Percentiles rank a stretch among this genome's conserved stretches.
Conservation (phyloP, 2,113 vertebrate species). For the Pterocles gutturalis region DNA sequence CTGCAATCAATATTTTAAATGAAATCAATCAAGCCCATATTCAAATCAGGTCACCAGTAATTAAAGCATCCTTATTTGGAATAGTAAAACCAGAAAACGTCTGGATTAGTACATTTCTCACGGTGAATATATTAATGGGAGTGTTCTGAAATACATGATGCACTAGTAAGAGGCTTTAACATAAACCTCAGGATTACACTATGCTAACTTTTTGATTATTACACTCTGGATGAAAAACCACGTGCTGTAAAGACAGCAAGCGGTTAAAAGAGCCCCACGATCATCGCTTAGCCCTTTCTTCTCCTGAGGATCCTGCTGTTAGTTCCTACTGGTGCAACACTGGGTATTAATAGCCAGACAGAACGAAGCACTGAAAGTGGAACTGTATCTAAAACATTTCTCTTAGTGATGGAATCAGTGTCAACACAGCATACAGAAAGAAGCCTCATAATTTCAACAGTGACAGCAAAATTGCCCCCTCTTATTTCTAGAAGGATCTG, state of each 20-base stretch:
- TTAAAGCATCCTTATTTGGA: conserved; percentile 5
- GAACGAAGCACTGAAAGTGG: neutral
- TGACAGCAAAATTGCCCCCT: neutral
- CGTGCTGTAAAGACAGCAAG: neutral
- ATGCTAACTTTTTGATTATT: conserved; percentile 12
- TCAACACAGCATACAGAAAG: neutral
- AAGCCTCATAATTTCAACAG: neutral
- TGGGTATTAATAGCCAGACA: neutral
- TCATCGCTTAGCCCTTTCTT: neutral
- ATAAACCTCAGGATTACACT: conserved; percentile 56
- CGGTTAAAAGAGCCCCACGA: neutral
- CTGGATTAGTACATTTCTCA: neutral
- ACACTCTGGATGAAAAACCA: neutral
- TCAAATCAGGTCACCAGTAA: conserved; percentile 50
- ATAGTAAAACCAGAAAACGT: neutral
- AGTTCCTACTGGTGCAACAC: neutral
- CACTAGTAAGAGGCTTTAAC: conserved; percentile 40
- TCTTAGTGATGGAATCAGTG: neutral
- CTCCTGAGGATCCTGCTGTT: neutral
- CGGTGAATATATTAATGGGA: neutral
- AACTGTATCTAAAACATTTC: neutral
- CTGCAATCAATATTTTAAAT: conserved; percentile 31
- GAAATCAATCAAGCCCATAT: neutral
- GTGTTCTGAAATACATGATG: neutral
- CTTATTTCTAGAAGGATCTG: neutral